Evolutionary conservation across 2,888 invertebrate species (phyloP).

Genomic region (Xanthia togata): DNA sequence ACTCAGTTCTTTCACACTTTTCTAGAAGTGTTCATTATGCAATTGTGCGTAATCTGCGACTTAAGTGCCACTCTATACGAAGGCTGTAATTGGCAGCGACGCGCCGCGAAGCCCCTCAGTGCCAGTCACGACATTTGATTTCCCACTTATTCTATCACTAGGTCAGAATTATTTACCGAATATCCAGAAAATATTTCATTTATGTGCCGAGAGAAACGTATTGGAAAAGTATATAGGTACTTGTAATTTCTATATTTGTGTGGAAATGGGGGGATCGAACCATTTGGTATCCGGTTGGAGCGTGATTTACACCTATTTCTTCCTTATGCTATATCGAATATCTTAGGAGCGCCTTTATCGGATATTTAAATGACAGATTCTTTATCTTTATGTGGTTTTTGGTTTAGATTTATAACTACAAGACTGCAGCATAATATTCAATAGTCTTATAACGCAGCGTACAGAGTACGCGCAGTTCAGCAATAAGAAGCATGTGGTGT

Average conservation of each 20-base stretch:
- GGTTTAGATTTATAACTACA: neutral
- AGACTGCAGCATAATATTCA: neutral
- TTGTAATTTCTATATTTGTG: conserved; percentile 49
- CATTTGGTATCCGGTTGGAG: conserved; percentile 7
- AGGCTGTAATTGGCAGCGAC: conserved; percentile 72
- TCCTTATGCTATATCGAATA: conserved; percentile 10
- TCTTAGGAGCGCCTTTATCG: neutral
- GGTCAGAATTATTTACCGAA: conserved; percentile 54
- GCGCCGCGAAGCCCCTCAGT: conserved; percentile 71
- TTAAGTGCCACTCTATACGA: conserved; percentile 62
- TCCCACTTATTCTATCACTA: conserved; percentile 61
- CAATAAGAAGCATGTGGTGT: neutral
- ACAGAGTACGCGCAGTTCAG: neutral
- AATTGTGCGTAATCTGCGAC: conserved; percentile 65
- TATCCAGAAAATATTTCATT: conserved; percentile 32
- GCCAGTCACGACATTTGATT: conserved; percentile 76
- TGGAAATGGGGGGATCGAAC: conserved; percentile 7
- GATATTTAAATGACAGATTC: neutral
- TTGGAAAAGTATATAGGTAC: conserved; percentile 41
- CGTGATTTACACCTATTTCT: conserved; percentile 31
- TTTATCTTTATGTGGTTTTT: neutral
- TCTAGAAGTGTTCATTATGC: conserved; percentile 62
- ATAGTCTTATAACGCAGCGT: neutral
- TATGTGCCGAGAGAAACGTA: conserved; percentile 23
- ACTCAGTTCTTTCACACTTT: conserved; percentile 28